Percentiles rank a stretch among this genome's conserved stretches.
phyloP scores from a whole-genome alignment of 2,888 invertebrate species.

The Macroteleia sp. region DNA sequence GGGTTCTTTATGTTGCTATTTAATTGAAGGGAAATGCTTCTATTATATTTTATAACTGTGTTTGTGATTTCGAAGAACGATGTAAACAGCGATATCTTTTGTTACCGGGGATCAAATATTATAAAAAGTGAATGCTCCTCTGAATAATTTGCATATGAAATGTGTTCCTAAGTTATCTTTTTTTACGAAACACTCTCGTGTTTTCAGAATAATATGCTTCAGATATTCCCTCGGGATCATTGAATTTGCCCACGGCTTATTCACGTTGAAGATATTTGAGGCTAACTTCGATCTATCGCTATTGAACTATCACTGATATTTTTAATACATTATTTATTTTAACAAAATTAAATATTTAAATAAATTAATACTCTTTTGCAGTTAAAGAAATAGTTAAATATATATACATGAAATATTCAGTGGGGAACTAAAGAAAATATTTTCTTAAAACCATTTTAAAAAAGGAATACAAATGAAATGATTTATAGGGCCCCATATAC shows the following conservation, averaged over 20 bases:
- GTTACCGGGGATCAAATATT: neutral
- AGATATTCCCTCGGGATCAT: slow-evolving; percentile 34
- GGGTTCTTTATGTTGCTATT: neutral
- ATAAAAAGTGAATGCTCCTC: slow-evolving; percentile 18
- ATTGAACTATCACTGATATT: too few species aligned
- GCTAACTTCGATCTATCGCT: slow-evolving; percentile 6
- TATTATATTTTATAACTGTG: neutral
- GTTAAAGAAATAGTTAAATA: too few species aligned
- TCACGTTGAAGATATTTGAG: slow-evolving; percentile 11
- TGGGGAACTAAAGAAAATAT: too few species aligned
- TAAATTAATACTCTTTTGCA: too few species aligned
- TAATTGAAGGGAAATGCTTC: slow-evolving; percentile 1
- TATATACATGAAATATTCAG: too few species aligned
- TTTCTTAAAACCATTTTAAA: too few species aligned
- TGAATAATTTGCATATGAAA: slow-evolving; percentile 35
- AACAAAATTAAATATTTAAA: too few species aligned
- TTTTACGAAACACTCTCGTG: neutral
- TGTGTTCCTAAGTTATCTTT: slow-evolving; percentile 18
- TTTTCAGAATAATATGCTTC: slow-evolving; percentile 23
- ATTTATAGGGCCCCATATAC: too few species aligned
- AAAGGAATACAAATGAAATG: too few species aligned
- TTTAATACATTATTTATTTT: too few species aligned
- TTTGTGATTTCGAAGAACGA: neutral
- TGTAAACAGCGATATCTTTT: neutral
- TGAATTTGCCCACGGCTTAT: slow-evolving; percentile 37